Percentiles rank a stretch among this genome's conserved stretches.
Conservation (phyloP, 2,888 invertebrate genomes). For the Andrena trimmerana region DNA sequence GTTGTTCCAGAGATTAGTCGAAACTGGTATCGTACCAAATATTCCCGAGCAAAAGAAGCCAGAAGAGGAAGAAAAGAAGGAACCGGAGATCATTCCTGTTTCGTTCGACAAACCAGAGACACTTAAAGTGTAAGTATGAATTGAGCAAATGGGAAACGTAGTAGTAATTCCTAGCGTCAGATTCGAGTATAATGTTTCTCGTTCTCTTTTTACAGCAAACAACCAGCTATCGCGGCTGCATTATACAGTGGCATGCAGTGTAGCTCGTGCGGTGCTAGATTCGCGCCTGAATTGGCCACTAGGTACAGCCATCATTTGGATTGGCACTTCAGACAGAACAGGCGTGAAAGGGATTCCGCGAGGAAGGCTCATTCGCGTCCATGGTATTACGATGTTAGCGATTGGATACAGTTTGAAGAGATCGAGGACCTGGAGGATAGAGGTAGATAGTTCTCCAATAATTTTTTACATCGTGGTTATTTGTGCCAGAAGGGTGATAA, state of each 20-base stretch:
- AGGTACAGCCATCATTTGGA: conserved; percentile 98
- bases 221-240: conserved; percentile 89
- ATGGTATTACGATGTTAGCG: conserved; percentile 96
- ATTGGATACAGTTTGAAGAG: conserved; percentile 98
- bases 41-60: conserved; percentile 78
- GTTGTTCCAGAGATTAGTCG: conserved; percentile 93
- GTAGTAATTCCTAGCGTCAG: background rate
- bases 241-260: conserved; percentile 98
- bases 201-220: conserved; percentile 87
- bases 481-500: background rate
- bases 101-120: conserved; percentile 90
- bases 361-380: conserved; percentile 93
- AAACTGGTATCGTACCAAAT: conserved; percentile 91
- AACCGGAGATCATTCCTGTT: conserved; percentile 87
- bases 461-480: background rate
- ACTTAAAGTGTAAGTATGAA: conserved; percentile 89
- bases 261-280: conserved; percentile 97
- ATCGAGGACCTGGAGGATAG: conserved; percentile 96
- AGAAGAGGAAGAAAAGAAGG: conserved; percentile 80
- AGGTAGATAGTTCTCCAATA: conserved; percentile 85
- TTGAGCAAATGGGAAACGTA: background rate
- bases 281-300: conserved; percentile 95
- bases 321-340: conserved; percentile 99
- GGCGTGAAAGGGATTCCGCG: conserved; percentile 94
- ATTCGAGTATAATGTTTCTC: conserved; percentile 17